Evolutionary conservation across 2,113 vertebrate genomes (phyloP), one percentile per base, ranked within the genome.

Genomic region (Caracal caracal): DNA sequence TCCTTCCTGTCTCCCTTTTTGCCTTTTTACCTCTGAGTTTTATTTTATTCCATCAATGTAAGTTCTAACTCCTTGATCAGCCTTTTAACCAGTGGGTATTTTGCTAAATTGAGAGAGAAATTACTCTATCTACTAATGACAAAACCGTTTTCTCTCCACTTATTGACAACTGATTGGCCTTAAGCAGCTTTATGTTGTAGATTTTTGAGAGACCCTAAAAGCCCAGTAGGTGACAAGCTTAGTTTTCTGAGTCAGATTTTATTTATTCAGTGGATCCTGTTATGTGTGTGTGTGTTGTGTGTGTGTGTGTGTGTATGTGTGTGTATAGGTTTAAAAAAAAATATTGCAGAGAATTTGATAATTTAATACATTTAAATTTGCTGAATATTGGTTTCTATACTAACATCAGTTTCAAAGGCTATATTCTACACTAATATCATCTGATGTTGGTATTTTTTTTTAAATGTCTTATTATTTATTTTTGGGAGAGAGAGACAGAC

Each of bases 301-400:
- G 12, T 61, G 7, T 43, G 7, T 43, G 7, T 91, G 24, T 94
- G 11, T 73, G 10, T 24, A 0, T 51, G 30, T 13, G 83, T 43
- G 63, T 79, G 12, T 61, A 13, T 47, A 2, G 12, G 19, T 81
- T 63, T 93, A 56, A 49, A 87, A 93, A 92, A 26, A 84, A 40
- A 49, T 43, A 82, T 89, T 40, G 11, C 28, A 86, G 16, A 78
- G 7, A 59, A 79, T 92, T 78, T 84, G 30, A 80, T 26, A 40
- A 20, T 78, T 43, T 85, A 70, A 40, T 76, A 90, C 7, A 12
- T 28, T 78, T 86, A 76, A 82, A 82, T 24, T 96, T 90, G 30
- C 33, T 76, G 26, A 43, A 43, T 84, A 13, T 87, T 95, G 28
- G 76, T 59, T 94, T 90, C 53, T 85, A 17, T 84, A 96, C 78